Conservation (phyloP, 1,140 invertebrate species). For the Battus philenor region DNA sequence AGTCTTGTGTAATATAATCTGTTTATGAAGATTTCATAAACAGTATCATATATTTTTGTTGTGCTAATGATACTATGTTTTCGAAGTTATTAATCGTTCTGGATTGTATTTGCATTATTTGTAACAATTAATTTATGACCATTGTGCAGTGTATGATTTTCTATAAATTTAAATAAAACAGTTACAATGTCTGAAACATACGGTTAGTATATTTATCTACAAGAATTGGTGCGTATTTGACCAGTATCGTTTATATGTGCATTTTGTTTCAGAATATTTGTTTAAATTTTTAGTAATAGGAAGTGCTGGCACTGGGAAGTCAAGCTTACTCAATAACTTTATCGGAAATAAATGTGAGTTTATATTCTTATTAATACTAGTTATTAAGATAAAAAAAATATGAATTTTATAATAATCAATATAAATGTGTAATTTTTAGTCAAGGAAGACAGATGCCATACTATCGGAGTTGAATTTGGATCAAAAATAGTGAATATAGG, state of each 20-base stretch:
- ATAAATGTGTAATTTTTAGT: too few species aligned
- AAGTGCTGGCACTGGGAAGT: conserved; percentile 91
- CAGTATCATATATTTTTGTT: too few species aligned
- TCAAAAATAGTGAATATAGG: conserved; percentile 90
- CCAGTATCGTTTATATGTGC: conserved; percentile 7
- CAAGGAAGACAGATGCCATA: conserved; percentile 89
- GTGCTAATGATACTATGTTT: too few species aligned
- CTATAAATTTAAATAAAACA: not conserved
- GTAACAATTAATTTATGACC: too few species aligned
- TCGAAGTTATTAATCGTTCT: too few species aligned
- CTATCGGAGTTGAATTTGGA: conserved; percentile 91
- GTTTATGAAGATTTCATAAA: too few species aligned
- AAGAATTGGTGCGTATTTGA: not conserved
- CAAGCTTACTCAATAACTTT: conserved; percentile 92
- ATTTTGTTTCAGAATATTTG: conserved; percentile 82
- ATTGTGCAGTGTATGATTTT: too few species aligned
- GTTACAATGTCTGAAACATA: conserved; percentile 51
- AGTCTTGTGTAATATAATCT: too few species aligned
- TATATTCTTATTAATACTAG: conserved; percentile 5
- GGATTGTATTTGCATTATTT: too few species aligned
- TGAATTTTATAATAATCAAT: too few species aligned
- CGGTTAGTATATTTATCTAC: conserved; percentile 25
- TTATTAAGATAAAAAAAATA: too few species aligned
- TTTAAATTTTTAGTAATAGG: conserved; percentile 92
- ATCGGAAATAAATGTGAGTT: conserved; percentile 92